Evolutionary conservation across 1,140 invertebrate genomes (phyloP), one percentile per base, ranked within the genome.

Genomic region (Ips typographus): DNA sequence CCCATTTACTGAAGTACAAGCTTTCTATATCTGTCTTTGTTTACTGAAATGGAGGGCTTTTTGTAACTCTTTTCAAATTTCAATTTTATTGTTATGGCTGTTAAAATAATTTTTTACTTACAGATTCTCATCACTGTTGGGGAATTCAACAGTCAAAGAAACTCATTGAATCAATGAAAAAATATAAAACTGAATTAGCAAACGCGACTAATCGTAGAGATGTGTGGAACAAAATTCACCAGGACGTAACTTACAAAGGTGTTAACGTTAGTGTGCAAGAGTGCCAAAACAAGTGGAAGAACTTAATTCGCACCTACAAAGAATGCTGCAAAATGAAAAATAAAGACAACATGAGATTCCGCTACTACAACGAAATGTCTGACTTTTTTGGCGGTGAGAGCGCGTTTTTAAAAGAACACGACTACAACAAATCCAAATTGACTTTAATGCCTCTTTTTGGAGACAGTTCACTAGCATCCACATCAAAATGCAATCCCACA

Each of bases 201-300:
- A 65, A 58, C 22, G 39, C 55, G 2, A 38, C 41, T 0, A 71
- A 65, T 58, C 69, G 69, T 2, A 59, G 61, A 55, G 62, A 61
- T 36, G 49, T 51, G 3, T 71, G 69, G 69, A 55, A 53, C n/a
- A 65, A 71, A 61, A 71, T 71, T 8, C 62, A 65, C 56, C 40
- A 71, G 55, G 63, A 59, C 37, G 63, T 71, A 2, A 37, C 2
- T 1, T 65, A 37, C 41, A 65, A 71, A 55, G 69, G 69, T 3
- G 6, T 71, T 1, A 47, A 2, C n/a, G 69, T 71, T 3, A 66
- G 57, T 39, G 49, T 71, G 7, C 63, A 65, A 65, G 69, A 71
- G 39, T 71, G 69, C 36, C 69, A 71, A 49, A 71, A 71, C 51
- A 71, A 71, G 39, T 71, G 69, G 69, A 71, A 71, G 43, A 71